A percentile compares a stretch with the other conserved stretches of the same genome.
These are phyloP conservation scores for Macrostomum cliftonense DNA, from an alignment of 2,888 invertebrate genomes.

Conservation along the genomic window DNA sequence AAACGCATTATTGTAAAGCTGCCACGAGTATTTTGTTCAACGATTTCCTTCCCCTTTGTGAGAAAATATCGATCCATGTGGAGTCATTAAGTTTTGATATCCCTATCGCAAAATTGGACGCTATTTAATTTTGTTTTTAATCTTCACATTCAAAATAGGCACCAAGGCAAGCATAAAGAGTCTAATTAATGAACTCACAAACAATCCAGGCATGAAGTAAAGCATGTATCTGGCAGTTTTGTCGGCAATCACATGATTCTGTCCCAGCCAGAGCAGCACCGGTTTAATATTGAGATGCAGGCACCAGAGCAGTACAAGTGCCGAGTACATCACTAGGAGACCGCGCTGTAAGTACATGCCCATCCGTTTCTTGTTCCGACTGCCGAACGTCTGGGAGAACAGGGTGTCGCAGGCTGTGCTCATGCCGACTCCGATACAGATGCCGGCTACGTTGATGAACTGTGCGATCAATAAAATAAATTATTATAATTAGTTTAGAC, in stretches of 20 bases:
- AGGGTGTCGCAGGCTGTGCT: conserved; percentile 4
- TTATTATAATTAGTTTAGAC: no score
- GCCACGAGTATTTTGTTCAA: no score
- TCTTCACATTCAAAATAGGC: no score
- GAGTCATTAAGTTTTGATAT: no score
- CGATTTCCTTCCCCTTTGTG: no score
- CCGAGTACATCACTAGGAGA: background rate
- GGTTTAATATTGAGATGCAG: conserved; percentile 3
- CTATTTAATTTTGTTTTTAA: no score
- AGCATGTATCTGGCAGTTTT: background rate
- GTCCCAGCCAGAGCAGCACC: background rate
- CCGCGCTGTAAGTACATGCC: conserved; percentile 2
- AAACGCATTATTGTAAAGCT: no score
- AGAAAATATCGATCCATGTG: background rate
- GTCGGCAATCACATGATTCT: background rate
- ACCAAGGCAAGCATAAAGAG: no score
- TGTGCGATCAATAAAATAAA: background rate
- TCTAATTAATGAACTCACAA: no score
- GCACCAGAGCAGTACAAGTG: background rate
- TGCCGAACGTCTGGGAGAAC: conserved; percentile 4
- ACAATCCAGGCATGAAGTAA: background rate
- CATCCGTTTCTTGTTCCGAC: background rate
- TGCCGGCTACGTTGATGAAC: background rate
- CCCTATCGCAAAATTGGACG: no score
- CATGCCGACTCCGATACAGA: background rate